Evolutionary conservation across 1,140 invertebrate species (phyloP).

Genomic region (Leptonema lineaticorne): DNA sequence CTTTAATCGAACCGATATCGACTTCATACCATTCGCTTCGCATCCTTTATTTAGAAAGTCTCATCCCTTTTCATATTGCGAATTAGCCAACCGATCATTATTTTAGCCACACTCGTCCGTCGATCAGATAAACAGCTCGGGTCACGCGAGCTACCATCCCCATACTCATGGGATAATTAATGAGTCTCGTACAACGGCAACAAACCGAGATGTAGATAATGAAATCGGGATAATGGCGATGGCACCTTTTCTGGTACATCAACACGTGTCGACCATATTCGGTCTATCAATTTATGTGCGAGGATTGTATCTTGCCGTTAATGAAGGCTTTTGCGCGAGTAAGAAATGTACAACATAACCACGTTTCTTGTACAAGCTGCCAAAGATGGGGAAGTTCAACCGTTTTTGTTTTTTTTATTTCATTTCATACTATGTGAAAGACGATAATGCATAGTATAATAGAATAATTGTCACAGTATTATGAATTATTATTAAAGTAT

Average conservation of each 20-base stretch:
- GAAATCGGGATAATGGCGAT: neutral
- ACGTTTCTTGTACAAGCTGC: too few species aligned
- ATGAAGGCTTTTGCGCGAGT: too few species aligned
- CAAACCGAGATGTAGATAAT: conserved; percentile 5
- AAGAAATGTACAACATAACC: too few species aligned
- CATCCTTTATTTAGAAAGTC: too few species aligned
- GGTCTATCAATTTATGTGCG: conserved; percentile 1
- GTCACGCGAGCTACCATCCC: neutral
- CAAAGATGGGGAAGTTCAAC: too few species aligned
- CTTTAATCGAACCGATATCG: neutral
- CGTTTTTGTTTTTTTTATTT: too few species aligned
- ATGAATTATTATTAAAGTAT: too few species aligned
- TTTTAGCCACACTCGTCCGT: neutral
- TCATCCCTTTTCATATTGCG: too few species aligned
- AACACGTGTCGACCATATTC: neutral
- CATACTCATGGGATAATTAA: conserved; percentile 4
- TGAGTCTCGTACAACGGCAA: neutral
- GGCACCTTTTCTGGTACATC: neutral
- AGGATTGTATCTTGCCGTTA: too few species aligned
- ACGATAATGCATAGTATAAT: too few species aligned
- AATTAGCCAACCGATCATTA: conserved; percentile 1
- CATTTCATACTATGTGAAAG: too few species aligned
- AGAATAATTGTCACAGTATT: too few species aligned
- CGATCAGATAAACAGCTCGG: neutral
- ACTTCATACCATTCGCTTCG: neutral